Conservation (phyloP, 1,140 invertebrate species). For the Aphaenogaster ashmeadi region DNA sequence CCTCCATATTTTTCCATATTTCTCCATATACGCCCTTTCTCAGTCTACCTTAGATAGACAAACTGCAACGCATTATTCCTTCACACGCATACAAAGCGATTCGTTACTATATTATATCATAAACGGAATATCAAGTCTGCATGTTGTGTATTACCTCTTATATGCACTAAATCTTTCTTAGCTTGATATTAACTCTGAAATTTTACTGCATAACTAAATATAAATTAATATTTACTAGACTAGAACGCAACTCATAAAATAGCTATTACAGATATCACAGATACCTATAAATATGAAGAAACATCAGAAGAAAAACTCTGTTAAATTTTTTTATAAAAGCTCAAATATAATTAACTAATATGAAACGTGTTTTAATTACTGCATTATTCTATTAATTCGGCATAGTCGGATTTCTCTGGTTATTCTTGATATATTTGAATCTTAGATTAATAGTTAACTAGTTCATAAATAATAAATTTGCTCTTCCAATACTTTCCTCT, state of each 20-base stretch:
- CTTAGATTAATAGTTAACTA: constrained; percentile 20
- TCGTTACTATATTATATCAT: constrained; percentile 7
- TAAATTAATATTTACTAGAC: constrained; percentile 1
- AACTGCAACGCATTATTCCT: constrained; percentile 40
- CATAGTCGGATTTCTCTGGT: background rate
- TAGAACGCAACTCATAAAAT: background rate
- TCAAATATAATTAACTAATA: background rate
- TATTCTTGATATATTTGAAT: background rate
- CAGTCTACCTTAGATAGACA: constrained; percentile 33
- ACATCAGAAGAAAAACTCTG: background rate
- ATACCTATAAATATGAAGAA: background rate
- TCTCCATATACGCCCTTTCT: constrained; percentile 7
- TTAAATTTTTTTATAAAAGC: background rate
- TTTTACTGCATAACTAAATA: background rate
- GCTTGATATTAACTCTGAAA: background rate
- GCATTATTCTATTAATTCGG: background rate
- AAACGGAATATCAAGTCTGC: constrained; percentile 25
- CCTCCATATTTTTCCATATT: constrained; percentile 30
- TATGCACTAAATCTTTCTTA: background rate
- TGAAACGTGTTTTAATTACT: constrained; percentile 14
- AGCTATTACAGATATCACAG: background rate
- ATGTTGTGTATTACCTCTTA: background rate
- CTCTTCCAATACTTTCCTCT: background rate
- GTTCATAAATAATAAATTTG: constrained; percentile 41
- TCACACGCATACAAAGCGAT: constrained; percentile 8